A percentile compares a stretch with the other conserved stretches of the same genome.
Conservation (phyloP, 2,113 vertebrate genomes). For the Anser cygnoides region DNA sequence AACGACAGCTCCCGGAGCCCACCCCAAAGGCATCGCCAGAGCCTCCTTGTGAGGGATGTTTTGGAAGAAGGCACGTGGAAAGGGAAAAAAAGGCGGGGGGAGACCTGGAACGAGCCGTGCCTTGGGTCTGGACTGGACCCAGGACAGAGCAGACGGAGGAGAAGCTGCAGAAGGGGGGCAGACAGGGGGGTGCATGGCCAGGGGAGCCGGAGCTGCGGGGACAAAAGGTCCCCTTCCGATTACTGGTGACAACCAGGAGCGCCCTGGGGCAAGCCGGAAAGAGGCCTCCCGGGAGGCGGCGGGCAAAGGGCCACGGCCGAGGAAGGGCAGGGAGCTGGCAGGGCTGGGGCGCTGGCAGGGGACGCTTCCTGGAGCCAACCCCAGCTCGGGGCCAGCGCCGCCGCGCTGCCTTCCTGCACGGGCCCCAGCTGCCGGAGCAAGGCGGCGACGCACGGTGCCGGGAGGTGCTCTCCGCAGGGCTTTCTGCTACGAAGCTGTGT, state of each 20-base stretch:
- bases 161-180: background rate
- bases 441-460: too few relatives aligned
- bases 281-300: background rate
- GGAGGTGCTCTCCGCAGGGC: too few relatives aligned
- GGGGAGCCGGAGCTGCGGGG: background rate
- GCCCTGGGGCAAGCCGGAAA: background rate
- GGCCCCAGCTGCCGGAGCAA: too few relatives aligned
- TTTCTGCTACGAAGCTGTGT: too few relatives aligned
- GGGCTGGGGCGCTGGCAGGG: fast-evolving
- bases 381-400: background rate
- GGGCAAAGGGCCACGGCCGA: background rate
- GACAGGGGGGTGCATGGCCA: background rate
- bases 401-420: background rate
- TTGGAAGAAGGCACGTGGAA: slow-evolving; percentile 51
- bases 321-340: background rate
- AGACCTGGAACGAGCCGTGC: background rate
- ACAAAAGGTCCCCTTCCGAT: slow-evolving; percentile 3
- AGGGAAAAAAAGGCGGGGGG: fast-evolving
- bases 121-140: background rate
- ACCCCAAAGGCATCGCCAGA: background rate
- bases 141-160: background rate
- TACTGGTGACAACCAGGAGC: background rate
- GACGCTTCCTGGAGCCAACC: background rate
- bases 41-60: background rate
- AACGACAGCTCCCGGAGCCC: background rate